Percentiles rank a stretch among this genome's conserved stretches.
Conservation (phyloP, 2,797 vertebrate genomes). For the Apogon talboti region DNA sequence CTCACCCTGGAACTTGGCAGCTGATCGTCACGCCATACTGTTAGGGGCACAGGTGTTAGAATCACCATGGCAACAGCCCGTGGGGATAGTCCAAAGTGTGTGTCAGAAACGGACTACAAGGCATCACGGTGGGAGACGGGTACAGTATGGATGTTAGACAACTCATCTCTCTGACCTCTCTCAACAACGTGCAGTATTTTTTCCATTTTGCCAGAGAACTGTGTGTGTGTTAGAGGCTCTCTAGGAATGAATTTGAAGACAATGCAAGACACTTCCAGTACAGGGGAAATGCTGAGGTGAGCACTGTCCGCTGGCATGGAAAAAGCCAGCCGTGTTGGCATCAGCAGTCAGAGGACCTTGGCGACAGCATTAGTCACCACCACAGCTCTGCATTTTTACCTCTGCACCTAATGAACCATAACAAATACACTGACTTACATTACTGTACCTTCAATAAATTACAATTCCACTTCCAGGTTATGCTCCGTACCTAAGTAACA, state of each 20-base stretch:
- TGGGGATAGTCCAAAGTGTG: constrained; percentile 1
- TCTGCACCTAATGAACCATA: neutral
- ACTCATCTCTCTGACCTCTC: constrained; percentile 16
- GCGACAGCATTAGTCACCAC: neutral
- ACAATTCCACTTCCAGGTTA: constrained; percentile 8
- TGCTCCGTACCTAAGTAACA: neutral
- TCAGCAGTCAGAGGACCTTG: constrained; percentile 29
- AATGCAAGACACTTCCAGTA: constrained; percentile 28
- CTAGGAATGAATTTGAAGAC: constrained; percentile 30
- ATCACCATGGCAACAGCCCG: constrained; percentile 51
- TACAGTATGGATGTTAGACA: neutral
- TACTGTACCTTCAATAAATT: neutral
- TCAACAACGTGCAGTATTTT: constrained; percentile 21
- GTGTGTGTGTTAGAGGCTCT: neutral
- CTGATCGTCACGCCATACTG: constrained; percentile 49
- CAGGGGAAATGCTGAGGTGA: constrained; percentile 40
- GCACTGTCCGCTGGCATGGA: constrained; percentile 45
- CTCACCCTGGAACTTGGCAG: constrained; percentile 50
- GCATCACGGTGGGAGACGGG: neutral
- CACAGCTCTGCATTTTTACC: constrained; percentile 3
- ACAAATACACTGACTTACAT: neutral
- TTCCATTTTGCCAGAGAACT: constrained; percentile 23
- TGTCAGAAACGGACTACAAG: constrained; percentile 20
- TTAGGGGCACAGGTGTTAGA: constrained; percentile 51
- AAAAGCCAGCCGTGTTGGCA: constrained; percentile 26